A percentile compares a stretch with the other conserved stretches of the same genome.
Conservation (phyloP, 2,888 invertebrate species). For the Parapristionchus giblindavisi region DNA sequence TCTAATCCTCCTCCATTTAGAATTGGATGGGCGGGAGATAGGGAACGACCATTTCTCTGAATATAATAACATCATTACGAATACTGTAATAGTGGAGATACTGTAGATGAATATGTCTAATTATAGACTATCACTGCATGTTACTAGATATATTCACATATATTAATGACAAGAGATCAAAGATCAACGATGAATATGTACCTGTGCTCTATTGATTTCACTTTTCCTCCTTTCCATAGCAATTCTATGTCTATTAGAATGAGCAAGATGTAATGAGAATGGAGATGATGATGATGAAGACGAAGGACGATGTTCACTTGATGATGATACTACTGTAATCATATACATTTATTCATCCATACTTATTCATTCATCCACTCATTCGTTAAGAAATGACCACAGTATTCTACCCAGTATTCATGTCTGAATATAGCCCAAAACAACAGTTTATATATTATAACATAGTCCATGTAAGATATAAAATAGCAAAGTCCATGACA, state of each 20-base stretch:
- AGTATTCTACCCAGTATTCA: too few relatives aligned
- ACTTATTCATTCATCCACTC: too few relatives aligned
- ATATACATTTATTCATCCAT: too few relatives aligned
- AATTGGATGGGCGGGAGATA: conserved; percentile 38
- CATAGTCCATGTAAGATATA: neutral
- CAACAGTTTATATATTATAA: too few relatives aligned
- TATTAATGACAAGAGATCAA: too few relatives aligned
- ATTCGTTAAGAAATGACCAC: too few relatives aligned
- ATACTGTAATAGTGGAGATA: neutral
- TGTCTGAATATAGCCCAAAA: too few relatives aligned
- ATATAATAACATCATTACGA: neutral
- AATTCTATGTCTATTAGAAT: conserved; percentile 28
- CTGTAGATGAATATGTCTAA: neutral
- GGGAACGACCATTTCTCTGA: conserved; percentile 34
- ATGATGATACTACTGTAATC: too few relatives aligned
- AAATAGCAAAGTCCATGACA: neutral
- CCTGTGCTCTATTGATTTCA: conserved; percentile 36
- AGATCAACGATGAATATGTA: too few relatives aligned
- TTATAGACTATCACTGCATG: neutral
- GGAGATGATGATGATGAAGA: conserved; percentile 18
- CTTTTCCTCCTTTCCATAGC: conserved; percentile 31
- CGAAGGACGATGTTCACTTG: neutral
- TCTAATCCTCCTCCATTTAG: conserved; percentile 47
- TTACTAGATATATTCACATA: too few relatives aligned
- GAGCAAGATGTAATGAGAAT: conserved; percentile 16